Evolutionary conservation across 1,140 invertebrate species (phyloP), one percentile per base, ranked within the genome.

Genomic region (Epicauta chinensis): DNA sequence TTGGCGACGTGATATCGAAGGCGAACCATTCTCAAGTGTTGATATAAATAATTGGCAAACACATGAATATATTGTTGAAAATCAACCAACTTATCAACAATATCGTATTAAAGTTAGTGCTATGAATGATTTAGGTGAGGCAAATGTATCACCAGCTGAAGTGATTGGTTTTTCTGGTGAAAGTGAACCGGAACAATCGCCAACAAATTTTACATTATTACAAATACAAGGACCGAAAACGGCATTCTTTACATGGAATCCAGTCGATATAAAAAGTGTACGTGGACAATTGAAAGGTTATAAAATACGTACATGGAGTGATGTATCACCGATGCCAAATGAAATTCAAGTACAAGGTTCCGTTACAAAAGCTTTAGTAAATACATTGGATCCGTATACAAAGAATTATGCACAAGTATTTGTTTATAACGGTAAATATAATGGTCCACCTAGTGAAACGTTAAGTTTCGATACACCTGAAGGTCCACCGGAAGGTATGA

Each of bases 241-340:
- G 3, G 92, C 91, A 0, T 64, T 86, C 12, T 73, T 96, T n/a
- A 83, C 81, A 42, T 95, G 93, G 93, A 81, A 83, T 70, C 80
- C 86, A 0, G 91, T 95, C 0, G 66, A 81, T 1, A 67, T 79
- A 0, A 82, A 89, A 38, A 84, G 85, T 0, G 81, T 96, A 0
- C 74, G 81, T 15, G 94, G 94, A n/a, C 87, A 96, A 69, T 93
- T 97, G 69, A 87, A 86, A 62, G 94, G 94, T 9, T 98, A 97
- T 70, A 95, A 95, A 72, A 91, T 97, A 45, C 88, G 93, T 72
- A 94, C 89, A 1, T 97, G 93, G 93, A 91, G 86, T 3, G 87
- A 91, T n/a, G 75, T 75, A 34, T 61, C 61, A 12, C 52, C 51
- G 7, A 59, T 60, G 16, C 73, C 84, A 38, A 77, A 87, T 43